Conservation (phyloP, 2,797 vertebrate genomes). For the Myotis vivesi region DNA sequence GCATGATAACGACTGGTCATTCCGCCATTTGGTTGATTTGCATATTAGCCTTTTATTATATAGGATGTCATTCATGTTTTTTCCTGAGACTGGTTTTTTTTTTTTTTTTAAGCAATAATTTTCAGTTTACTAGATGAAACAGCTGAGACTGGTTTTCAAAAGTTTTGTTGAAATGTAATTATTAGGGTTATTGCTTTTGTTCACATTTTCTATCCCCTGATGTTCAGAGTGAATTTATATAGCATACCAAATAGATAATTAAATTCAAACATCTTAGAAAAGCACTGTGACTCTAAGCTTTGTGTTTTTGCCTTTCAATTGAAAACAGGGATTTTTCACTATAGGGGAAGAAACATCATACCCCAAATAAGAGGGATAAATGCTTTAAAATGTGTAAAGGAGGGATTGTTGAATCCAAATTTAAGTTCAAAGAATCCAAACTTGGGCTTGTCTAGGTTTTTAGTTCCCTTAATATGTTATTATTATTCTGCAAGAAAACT, state of each 20-base stretch:
- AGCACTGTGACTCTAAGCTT: not conserved
- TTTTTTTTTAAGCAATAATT: no score
- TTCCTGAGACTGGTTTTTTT: constrained; percentile 53
- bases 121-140: no score
- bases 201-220: constrained; percentile 13
- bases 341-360: not conserved
- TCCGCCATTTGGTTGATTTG: no score
- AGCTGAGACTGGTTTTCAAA: constrained; percentile 52
- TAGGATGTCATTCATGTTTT: not conserved
- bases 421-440: not conserved
- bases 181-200: constrained; percentile 28
- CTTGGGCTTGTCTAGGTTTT: not conserved
- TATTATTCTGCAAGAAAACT: constrained; percentile 42
- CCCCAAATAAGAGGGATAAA: not conserved
- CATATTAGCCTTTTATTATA: constrained; percentile 12
- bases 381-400: not conserved
- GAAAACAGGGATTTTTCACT: constrained; percentile 1
- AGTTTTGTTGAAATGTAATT: constrained; percentile 8
- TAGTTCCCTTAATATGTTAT: constrained; percentile 6
- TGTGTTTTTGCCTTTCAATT: constrained; percentile 55
- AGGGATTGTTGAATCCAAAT: not conserved
- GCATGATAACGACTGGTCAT: no score
- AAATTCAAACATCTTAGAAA: constrained; percentile 42
- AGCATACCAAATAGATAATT: constrained; percentile 1
- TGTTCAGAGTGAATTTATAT: constrained; percentile 61